phyloP scores from a whole-genome alignment of 2,113 vertebrate genomes.

The Chaetura pelagica region DNA sequence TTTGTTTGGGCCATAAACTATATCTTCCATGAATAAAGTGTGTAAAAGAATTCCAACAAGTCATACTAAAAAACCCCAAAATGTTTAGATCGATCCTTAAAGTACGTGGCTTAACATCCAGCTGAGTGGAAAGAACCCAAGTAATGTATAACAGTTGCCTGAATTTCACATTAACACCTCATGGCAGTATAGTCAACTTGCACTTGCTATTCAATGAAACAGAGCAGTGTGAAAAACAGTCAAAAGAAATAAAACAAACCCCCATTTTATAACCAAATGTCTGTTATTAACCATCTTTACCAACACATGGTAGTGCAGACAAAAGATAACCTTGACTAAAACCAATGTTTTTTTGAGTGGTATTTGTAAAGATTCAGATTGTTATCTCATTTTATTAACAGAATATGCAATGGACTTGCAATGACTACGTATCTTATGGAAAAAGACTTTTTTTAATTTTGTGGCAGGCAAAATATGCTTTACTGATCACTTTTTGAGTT shows the following conservation, averaged over 20 bases:
- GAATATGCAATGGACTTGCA: neutral
- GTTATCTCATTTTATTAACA: neutral
- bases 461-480: neutral
- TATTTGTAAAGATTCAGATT: neutral
- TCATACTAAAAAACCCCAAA: neutral
- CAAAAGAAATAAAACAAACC: neutral
- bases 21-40: neutral
- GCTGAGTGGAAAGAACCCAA: neutral
- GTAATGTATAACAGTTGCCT: neutral
- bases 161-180: slow-evolving; percentile 16
- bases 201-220: neutral
- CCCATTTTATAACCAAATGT: neutral
- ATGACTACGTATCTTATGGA: neutral
- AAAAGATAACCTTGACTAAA: neutral
- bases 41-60: slow-evolving; percentile 8
- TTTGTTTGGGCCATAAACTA: neutral
- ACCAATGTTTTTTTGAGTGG: neutral
- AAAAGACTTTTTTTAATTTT: neutral
- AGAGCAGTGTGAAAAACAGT: neutral
- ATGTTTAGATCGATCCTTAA: neutral
- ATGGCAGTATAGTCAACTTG: neutral
- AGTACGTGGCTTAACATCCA: neutral
- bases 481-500: neutral
- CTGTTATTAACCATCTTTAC: neutral
- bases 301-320: neutral